phyloP scores from a whole-genome alignment of 2,113 vertebrate species.

The Saccopteryx leptura region DNA sequence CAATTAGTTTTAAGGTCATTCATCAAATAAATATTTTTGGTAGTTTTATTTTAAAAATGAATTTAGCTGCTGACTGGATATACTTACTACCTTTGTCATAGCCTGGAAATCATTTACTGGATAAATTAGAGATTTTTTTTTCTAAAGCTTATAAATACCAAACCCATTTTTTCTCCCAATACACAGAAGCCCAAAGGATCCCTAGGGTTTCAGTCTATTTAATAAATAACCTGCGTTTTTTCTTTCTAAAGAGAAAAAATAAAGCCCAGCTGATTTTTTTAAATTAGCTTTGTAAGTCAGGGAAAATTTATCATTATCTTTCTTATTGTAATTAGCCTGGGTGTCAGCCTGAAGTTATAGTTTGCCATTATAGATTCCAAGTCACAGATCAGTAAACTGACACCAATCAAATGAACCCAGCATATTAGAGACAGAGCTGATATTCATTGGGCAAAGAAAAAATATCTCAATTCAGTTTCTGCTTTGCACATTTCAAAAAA shows the following conservation, averaged over 20 bases:
- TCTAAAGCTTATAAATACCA: conserved; percentile 79
- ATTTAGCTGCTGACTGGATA: background rate
- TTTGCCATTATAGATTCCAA: conserved; percentile 35
- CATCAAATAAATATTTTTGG: conserved; percentile 68
- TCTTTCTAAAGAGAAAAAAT: conserved; percentile 62
- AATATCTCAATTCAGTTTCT: background rate
- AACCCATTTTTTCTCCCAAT: conserved; percentile 57
- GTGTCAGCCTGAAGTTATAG: conserved; percentile 56
- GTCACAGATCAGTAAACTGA: conserved; percentile 12
- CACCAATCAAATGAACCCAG: conserved; percentile 28
- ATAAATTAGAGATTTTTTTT: conserved; percentile 70
- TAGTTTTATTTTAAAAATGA: conserved; percentile 59
- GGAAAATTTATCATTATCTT: conserved; percentile 32
- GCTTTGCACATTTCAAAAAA: conserved; percentile 14
- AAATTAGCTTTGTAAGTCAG: conserved; percentile 48
- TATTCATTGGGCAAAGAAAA: conserved; percentile 34
- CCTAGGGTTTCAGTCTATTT: conserved; percentile 31
- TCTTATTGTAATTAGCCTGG: conserved; percentile 37
- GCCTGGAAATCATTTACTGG: conserved; percentile 55
- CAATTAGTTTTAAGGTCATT: conserved; percentile 63
- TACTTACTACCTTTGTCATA: conserved; percentile 45
- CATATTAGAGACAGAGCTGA: conserved; percentile 20
- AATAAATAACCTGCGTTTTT: conserved; percentile 66
- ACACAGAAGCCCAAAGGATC: conserved; percentile 30
- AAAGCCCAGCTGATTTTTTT: background rate